These are phyloP conservation scores for Edolisoma coerulescens DNA, from an alignment of 2,113 vertebrate species.

Conservation along the genomic window DNA sequence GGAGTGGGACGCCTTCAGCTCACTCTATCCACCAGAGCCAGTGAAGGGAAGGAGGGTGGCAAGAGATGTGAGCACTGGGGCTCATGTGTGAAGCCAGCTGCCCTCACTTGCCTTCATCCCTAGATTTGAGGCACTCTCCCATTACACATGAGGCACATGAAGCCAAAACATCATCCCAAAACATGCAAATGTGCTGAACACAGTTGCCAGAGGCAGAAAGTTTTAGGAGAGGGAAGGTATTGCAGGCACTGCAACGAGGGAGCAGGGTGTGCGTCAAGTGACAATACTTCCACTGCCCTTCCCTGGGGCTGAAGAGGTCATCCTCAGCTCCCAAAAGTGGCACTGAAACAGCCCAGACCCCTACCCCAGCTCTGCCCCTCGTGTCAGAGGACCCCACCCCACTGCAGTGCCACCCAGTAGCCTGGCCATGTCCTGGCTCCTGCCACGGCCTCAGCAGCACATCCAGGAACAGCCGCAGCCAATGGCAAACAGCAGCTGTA, in stretches of 20 bases:
- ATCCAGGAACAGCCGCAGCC: background rate
- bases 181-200: accelerated
- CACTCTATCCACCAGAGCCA: background rate
- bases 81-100: background rate
- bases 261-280: background rate
- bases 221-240: background rate
- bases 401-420: accelerated
- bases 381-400: accelerated
- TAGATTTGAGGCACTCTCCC: background rate
- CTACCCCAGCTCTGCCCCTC: background rate
- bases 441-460: background rate
- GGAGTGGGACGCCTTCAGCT: background rate
- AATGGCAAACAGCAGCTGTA: background rate
- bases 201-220: background rate
- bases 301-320: background rate
- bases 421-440: accelerated
- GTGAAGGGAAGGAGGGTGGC: background rate
- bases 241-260: accelerated
- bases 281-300: background rate
- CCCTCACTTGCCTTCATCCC: background rate
- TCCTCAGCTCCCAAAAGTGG: background rate
- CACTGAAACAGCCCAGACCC: background rate
- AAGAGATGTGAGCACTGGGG: accelerated
- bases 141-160: background rate
- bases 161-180: background rate